These are phyloP conservation scores for Ecliptopera silaceata DNA, from an alignment of 2,888 invertebrate species.

Conservation along the genomic window DNA sequence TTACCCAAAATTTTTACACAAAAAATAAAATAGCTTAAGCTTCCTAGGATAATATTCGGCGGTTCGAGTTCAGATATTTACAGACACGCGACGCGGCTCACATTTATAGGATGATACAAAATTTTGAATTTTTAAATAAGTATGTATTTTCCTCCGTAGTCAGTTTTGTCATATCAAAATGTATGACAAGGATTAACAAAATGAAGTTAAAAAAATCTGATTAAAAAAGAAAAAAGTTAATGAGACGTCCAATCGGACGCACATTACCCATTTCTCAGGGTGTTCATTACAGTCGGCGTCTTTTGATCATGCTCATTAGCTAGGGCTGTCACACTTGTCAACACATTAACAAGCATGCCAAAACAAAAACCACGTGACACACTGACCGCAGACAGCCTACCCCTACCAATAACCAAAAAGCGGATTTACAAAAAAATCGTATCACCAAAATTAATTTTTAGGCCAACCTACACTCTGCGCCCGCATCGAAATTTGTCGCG, in stretches of 20 bases:
- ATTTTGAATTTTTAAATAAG: too few relatives aligned
- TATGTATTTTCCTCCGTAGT: too few relatives aligned
- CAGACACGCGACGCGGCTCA: too few relatives aligned
- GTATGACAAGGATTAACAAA: too few relatives aligned
- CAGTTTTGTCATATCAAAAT: too few relatives aligned
- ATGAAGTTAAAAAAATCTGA: neutral
- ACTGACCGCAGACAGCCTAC: conserved; percentile 55
- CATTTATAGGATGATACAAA: too few relatives aligned
- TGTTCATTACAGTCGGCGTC: conserved; percentile 12
- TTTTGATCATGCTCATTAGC: conserved; percentile 18
- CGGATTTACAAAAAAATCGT: conserved; percentile 68
- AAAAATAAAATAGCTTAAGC: too few relatives aligned
- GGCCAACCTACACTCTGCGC: conserved; percentile 77
- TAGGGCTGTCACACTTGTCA: conserved; percentile 29
- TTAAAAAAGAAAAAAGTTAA: conserved; percentile 20
- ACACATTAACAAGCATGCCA: conserved; percentile 17
- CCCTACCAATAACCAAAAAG: conserved; percentile 44
- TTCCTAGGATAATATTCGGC: too few relatives aligned
- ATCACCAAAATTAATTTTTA: conserved; percentile 78
- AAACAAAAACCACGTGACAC: conserved; percentile 56
- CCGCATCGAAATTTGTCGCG: conserved; percentile 82
- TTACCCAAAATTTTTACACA: neutral
- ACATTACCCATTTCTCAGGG: conserved; percentile 23
- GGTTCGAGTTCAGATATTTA: too few relatives aligned
- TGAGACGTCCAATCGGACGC: conserved; percentile 6